Base-by-base conservation (phyloP, 2,113 vertebrate genomes). In the Semicossyphus pulcher region DNA sequence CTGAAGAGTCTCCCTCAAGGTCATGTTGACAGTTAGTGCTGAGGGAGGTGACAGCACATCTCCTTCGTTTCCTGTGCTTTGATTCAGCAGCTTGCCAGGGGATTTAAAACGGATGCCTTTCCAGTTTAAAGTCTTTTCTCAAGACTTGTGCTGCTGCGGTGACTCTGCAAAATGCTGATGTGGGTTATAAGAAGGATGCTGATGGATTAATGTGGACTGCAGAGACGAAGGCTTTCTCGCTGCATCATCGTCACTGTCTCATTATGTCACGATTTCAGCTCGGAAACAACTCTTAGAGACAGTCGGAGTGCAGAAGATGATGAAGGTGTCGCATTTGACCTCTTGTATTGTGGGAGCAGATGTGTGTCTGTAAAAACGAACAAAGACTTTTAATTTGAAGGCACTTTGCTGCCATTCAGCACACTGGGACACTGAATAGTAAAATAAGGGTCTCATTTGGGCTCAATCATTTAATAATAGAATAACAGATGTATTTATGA, bases 1-100 rank as follows among this genome's bases (percentile, higher is more conserved):
- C 53, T 85, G 41, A 76, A 83, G 87, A 70, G 78, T 44, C 66
- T 72, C 57, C 36, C 51, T 83, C 78, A 88, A 78, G 86, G 84
- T 88, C 79, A 66, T 51, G 78, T 72, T 82, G 81, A 81, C 81
- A 80, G 42, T 58, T 41, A 20, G 48, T 16, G 18, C 65, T 63
- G 47, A 58, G 26, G 25, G 60, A 77, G 71, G 66, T 64, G 61
- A 75, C 66, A 25, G 42, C 26, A 1, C 2, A 66, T 81, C 80
- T 79, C 79, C 37, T 48, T 70, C 32, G 31, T 71, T 83, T 72
- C 68, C 67, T 76, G 65, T 21, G 5, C 42, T 81, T 62, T 53
- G 65, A 56, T 68, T 78, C 51, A 59, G 20, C 60, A 57, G 58
- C 83, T 67, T 53, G 51, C 26, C 54, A 41, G 45, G 65, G 73